Evolutionary conservation across 2,888 invertebrate species (phyloP).

Genomic region (Tetragonisca angustula): DNA sequence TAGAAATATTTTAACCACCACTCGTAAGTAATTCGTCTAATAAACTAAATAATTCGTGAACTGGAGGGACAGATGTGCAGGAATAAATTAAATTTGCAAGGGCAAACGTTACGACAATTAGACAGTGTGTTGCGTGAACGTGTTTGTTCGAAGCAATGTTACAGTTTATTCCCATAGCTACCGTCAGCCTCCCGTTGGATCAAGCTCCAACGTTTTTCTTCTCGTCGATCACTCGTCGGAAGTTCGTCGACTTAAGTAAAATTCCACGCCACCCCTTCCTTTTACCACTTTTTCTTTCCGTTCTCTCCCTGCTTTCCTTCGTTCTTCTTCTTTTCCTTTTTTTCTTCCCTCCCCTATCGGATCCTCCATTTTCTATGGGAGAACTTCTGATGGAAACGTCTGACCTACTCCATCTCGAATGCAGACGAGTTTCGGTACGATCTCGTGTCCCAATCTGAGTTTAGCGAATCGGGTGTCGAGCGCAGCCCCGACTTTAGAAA

Average conservation of each 20-base stretch:
- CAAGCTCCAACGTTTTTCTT: slow-evolving; percentile 50
- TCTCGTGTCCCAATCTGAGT: slow-evolving; percentile 29
- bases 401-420: slow-evolving; percentile 68
- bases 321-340: slow-evolving; percentile 25
- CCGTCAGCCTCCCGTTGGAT: slow-evolving; percentile 34
- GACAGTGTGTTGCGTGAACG: slow-evolving; percentile 20
- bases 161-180: slow-evolving; percentile 8
- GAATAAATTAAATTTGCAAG: slow-evolving; percentile 40
- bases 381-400: slow-evolving; percentile 41
- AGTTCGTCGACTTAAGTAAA: slow-evolving; percentile 54
- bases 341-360: slow-evolving; percentile 22
- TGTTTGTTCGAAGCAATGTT: slow-evolving; percentile 28
- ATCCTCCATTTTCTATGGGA: slow-evolving; percentile 59
- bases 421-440: slow-evolving; percentile 56
- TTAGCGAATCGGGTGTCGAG: slow-evolving; percentile 15
- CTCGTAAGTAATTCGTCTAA: too few relatives aligned
- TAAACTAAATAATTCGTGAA: slow-evolving; percentile 16
- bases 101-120: slow-evolving; percentile 36
- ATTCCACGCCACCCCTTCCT: slow-evolving; percentile 44
- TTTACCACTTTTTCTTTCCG: slow-evolving; percentile 41
- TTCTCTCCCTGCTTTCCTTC: slow-evolving; percentile 7
- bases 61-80: neutral
- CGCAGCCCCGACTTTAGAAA: neutral
- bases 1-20: too few relatives aligned
- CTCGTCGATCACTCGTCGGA: slow-evolving; percentile 22